Conservation (phyloP, 1,140 invertebrate species). For the Cydia strobilella region DNA sequence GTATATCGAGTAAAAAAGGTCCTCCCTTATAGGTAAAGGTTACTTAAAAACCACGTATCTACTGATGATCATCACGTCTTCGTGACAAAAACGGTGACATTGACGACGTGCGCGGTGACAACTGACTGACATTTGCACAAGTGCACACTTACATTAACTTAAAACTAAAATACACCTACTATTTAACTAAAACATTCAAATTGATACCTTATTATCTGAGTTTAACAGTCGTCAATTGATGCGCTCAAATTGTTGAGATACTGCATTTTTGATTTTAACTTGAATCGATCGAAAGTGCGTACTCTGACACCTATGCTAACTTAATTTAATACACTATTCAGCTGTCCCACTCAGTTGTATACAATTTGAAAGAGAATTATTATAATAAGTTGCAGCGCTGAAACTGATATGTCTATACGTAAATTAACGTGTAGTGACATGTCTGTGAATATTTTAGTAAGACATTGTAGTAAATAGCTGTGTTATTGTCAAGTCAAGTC, state of each 20-base stretch:
- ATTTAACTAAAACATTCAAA: neutral
- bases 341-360: neutral
- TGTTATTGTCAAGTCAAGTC: neutral
- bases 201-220: neutral
- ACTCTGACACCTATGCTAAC: constrained; percentile 13
- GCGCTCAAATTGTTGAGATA: neutral
- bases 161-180: neutral
- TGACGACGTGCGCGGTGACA: constrained; percentile 34
- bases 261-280: neutral
- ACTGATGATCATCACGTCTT: neutral
- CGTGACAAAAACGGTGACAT: neutral
- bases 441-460: constrained; percentile 7
- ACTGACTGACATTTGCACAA: constrained; percentile 54
- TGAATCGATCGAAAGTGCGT: neutral
- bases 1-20: neutral
- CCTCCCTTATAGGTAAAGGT: constrained; percentile 7
- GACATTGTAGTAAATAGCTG: constrained; percentile 12
- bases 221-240: neutral
- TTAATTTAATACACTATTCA: constrained; percentile 19
- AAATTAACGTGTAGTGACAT: neutral
- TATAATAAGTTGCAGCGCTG: constrained; percentile 1
- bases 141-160: constrained; percentile 35
- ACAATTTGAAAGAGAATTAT: constrained; percentile 13
- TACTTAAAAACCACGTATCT: neutral
- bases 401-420: constrained; percentile 17